Base-by-base conservation (phyloP, 2,888 invertebrate genomes). In the Druceiella hillmani region DNA sequence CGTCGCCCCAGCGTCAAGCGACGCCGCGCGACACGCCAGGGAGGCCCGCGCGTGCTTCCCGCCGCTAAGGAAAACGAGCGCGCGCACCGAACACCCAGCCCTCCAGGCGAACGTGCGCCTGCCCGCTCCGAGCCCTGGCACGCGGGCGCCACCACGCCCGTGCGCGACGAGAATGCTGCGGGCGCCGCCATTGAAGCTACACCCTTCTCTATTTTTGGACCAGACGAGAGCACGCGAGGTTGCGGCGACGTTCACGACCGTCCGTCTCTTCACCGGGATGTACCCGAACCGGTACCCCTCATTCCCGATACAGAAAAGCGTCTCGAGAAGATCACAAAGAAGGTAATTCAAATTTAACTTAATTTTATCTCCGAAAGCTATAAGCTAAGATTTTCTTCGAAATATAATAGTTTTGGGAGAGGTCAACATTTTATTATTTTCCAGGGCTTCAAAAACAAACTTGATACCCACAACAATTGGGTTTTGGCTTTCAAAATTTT, bases 251-350 rank as follows among this genome's bases (percentile, higher is more conserved):
- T 55, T 52, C 4, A 66, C 66, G 50, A 54, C 57, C 5, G 59
- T 58, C 22, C 58, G n/a, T n/a, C n/a, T n/a, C n/a, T n/a, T n/a
- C n/a, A 68, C 48, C 61, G 68, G 16, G 62, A 61, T 17, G 16
- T 55, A 48, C 14, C 47, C 53, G n/a, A 55, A 64, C 4, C 57
- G 63, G 59, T 62, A 9, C 61, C 59, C 40, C 60, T 62, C 11
- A 60, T 59, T 5, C 10, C 32, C 3, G 46, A 42, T 63, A 41
- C 67, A 1, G 66, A 70, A 37, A 55, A 62, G 16, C 55, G 64
- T 20, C 62, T 70, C 1, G 67, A 69, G 17, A 70, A 69, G 55
- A 66, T 72, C 41, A 59, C 59, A 35, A 80, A 82, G 38, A 74
- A 76, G 57, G 75, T 68, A 50, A 9, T 4, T n/a, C n/a, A n/a